A percentile compares a stretch with the other conserved stretches of the same genome.
Conservation (phyloP, 2,797 vertebrate species). For the Calcarius lapponicus region DNA sequence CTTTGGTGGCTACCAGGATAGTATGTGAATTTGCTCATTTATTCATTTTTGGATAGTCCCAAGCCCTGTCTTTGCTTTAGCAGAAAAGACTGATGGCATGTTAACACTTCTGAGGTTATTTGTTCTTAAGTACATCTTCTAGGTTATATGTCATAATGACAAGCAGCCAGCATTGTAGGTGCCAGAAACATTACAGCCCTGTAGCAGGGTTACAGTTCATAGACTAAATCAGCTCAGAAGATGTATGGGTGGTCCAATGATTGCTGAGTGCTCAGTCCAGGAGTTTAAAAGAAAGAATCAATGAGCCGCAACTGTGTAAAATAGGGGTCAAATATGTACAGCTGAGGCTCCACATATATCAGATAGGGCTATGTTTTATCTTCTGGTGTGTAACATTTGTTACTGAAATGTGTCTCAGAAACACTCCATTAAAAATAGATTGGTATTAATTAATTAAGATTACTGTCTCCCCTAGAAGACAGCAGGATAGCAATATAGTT, state of each 20-base stretch:
- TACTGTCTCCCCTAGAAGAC: conserved; percentile 21
- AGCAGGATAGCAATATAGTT: background rate
- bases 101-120: conserved; percentile 69
- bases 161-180: conserved; percentile 55
- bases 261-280: conserved; percentile 71
- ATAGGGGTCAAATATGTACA: conserved; percentile 80
- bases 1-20: background rate
- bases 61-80: conserved; percentile 6
- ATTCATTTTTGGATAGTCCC: conserved; percentile 11
- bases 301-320: conserved; percentile 78
- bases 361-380: conserved; percentile 63
- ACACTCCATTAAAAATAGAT: conserved; percentile 70
- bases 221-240: conserved; percentile 70
- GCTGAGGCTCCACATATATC: conserved; percentile 74
- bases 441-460: conserved; percentile 73
- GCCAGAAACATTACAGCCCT: conserved; percentile 55
- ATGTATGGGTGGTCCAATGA: conserved; percentile 67
- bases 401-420: conserved; percentile 67
- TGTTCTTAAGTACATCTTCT: conserved; percentile 73
- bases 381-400: conserved; percentile 59
- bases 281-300: conserved; percentile 74
- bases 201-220: conserved; percentile 73
- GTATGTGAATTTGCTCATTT: background rate
- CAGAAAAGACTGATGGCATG: conserved; percentile 60
- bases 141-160: conserved; percentile 76